These are phyloP conservation scores for Rhamnusium bicolor DNA, from an alignment of 2,888 invertebrate species.

Conservation along the genomic window DNA sequence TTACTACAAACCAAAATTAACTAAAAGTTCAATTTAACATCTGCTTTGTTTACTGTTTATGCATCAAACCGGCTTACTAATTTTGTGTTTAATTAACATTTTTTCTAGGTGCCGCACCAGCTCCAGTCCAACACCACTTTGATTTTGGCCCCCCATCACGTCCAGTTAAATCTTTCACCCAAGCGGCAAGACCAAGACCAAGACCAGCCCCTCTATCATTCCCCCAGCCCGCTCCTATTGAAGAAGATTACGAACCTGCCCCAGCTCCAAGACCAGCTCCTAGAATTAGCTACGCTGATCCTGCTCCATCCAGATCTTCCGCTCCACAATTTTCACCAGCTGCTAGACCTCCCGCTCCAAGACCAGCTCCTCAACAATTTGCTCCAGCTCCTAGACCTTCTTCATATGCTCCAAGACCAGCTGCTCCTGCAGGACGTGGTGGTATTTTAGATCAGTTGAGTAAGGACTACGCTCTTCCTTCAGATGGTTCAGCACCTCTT, in stretches of 20 bases:
- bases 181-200: constrained; percentile 61
- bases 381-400: constrained; percentile 61
- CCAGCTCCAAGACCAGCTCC: constrained; percentile 55
- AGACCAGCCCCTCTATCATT: constrained; percentile 61
- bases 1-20: no score
- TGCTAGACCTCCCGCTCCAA: constrained; percentile 58
- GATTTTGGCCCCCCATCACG: constrained; percentile 64
- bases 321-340: constrained; percentile 60
- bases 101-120: constrained; percentile 41
- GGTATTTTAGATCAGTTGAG: constrained; percentile 84
- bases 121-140: constrained; percentile 58
- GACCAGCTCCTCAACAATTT: constrained; percentile 59
- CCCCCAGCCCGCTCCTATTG: constrained; percentile 63
- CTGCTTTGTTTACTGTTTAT: no score
- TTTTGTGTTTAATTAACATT: no score
- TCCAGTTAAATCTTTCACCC: constrained; percentile 60
- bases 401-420: constrained; percentile 53
- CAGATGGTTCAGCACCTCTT: constrained; percentile 78
- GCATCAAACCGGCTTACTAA: no score
- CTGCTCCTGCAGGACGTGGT: constrained; percentile 61
- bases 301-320: constrained; percentile 39
- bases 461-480: constrained; percentile 85
- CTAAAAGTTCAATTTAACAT: no score
- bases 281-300: constrained; percentile 62
- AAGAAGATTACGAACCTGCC: constrained; percentile 59